Evolutionary conservation across 2,888 invertebrate species (phyloP), one percentile per base, ranked within the genome.

Genomic region (Eremobia ochroleuca): DNA sequence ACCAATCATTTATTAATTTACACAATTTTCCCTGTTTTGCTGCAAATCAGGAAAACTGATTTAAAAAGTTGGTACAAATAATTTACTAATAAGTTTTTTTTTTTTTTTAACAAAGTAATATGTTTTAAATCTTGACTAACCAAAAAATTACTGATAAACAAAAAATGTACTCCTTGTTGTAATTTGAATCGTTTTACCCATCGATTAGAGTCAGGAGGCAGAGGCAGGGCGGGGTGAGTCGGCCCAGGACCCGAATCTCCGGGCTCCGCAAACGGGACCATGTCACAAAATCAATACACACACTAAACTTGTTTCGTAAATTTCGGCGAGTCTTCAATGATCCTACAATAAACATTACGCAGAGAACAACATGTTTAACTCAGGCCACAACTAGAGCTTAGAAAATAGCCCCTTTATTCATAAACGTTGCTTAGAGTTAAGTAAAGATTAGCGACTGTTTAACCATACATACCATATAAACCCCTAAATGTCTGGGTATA

Each of bases 221-320:
- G 69, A 55, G 71, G 61, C 34, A 31, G 65, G 79, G 85, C 65
- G 73, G 66, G 78, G 73, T 62, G n/a, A 59, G 65, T 59, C 62
- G n/a, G 67, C 76, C 68, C 81, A 66, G 79, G 79, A 78, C 77
- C 72, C 76, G 71, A 61, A 83, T 70, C 80, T 79, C 79, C 84
- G 80, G 80, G 84, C 52, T 65, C 71, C 37, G 31, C 37, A 65
- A 76, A 71, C 69, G 79, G 75, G 68, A 82, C 81, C 79, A 82
- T 80, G 81, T 83, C 84, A 77, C 68, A 81, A 87, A 90, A 91
- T 91, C 91, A 86, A 91, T 91, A 91, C 89, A 88, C 86, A 90
- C 70, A 81, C 79, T 52, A n/a, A 52, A 25, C 52, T 83, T 70
- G 65, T 59, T 83, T 61, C 58, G 69, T 52, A 79, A 59, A 83